phyloP scores from a whole-genome alignment of 2,113 vertebrate species.

The Apodemus sylvaticus region DNA sequence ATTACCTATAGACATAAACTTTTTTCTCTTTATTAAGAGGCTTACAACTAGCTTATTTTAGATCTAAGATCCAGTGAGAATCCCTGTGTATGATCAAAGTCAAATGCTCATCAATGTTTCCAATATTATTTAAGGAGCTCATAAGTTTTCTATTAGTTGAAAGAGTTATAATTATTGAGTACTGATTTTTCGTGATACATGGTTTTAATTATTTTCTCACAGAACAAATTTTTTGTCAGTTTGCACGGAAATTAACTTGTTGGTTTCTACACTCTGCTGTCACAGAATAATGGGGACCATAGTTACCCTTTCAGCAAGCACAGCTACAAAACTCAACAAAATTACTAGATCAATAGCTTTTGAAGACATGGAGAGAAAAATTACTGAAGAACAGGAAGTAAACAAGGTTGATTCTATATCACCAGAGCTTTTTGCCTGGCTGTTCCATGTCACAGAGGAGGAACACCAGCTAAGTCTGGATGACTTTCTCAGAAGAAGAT shows the following conservation, averaged over 20 bases:
- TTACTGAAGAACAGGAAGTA: neutral
- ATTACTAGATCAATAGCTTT: neutral
- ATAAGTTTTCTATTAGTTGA: neutral
- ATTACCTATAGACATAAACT: neutral
- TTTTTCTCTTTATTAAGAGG: neutral
- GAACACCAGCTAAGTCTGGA: neutral
- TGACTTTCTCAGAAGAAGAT: neutral
- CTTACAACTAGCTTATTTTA: neutral
- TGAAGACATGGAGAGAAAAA: neutral
- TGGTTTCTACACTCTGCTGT: neutral
- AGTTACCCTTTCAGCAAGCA: neutral
- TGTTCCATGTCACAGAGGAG: neutral
- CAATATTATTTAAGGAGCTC: neutral
- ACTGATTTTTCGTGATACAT: neutral
- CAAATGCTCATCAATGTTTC: neutral
- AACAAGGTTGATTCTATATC: neutral
- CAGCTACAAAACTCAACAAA: neutral
- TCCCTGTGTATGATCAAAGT: neutral
- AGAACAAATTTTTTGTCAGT: neutral
- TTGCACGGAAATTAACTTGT: neutral
- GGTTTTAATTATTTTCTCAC: conserved; percentile 13
- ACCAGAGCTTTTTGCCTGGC: neutral
- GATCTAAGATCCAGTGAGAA: neutral
- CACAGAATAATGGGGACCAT: neutral
- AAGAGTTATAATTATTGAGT: neutral